Conservation (phyloP, 2,113 vertebrate species). For the Ophiodon elongatus region DNA sequence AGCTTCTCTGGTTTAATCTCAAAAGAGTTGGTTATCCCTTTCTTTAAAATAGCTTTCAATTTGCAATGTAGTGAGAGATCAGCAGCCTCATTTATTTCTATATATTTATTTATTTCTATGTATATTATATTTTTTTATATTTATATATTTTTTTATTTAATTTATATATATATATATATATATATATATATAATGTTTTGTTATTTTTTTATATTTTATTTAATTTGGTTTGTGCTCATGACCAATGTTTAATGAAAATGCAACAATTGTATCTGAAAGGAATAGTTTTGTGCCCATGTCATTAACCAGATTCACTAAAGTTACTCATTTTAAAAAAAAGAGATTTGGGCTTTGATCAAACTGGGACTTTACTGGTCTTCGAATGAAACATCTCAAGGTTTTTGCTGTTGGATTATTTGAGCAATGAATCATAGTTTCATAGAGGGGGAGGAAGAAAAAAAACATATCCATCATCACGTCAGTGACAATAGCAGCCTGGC, state of each 20-base stretch:
- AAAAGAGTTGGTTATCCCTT: constrained; percentile 22
- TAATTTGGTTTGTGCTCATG: neutral
- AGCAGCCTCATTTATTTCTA: constrained; percentile 19
- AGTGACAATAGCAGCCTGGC: constrained; percentile 30
- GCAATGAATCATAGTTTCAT: constrained; percentile 52
- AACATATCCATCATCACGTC: constrained; percentile 48
- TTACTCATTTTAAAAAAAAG: neutral
- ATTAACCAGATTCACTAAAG: neutral
- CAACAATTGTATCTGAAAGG: neutral
- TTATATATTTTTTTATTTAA: too few species aligned
- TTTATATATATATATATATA: neutral
- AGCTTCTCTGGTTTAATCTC: constrained; percentile 34
- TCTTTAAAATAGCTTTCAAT: constrained; percentile 50
- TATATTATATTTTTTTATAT: neutral
- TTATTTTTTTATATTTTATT: too few species aligned
- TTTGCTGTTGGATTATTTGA: constrained; percentile 33
- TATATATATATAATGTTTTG: neutral
- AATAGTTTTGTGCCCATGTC: constrained; percentile 4
- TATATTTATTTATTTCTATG: too few species aligned
- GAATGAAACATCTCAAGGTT: constrained; percentile 7
- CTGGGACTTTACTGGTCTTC: constrained; percentile 17
- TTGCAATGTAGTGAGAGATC: constrained; percentile 34
- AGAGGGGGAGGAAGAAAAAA: constrained; percentile 6
- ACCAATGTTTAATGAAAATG: constrained; percentile 4
- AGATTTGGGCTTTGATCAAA: constrained; percentile 32